A percentile compares a stretch with the other conserved stretches of the same genome.
These are phyloP conservation scores for Cephus runcator DNA, from an alignment of 2,888 invertebrate genomes.

Conservation along the genomic window DNA sequence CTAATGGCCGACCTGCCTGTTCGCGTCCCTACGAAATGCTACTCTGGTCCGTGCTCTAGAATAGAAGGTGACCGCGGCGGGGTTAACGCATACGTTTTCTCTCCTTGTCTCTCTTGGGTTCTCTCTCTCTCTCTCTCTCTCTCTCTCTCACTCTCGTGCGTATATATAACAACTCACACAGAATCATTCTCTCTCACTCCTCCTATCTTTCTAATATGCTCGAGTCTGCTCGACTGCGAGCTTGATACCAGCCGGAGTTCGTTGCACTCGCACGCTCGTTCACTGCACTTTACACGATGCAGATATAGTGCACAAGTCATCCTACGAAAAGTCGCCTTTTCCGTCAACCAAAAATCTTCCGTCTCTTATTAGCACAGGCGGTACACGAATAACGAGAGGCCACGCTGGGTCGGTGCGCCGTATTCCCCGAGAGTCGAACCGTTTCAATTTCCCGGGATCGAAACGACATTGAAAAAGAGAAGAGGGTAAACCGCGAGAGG, in stretches of 20 bases:
- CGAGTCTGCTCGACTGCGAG: conserved; percentile 18
- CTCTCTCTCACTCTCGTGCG: neutral
- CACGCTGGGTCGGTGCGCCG: neutral
- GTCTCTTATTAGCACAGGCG: neutral
- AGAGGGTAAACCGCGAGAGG: neutral
- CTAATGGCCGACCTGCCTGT: neutral
- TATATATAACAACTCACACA: neutral
- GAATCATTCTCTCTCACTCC: neutral
- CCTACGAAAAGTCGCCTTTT: neutral
- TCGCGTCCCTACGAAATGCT: conserved; percentile 8
- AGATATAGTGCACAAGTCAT: conserved; percentile 40
- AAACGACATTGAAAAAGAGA: neutral
- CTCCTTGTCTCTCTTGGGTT: neutral
- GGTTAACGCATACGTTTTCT: conserved; percentile 33
- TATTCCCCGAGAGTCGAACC: conserved; percentile 1
- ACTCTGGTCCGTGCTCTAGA: conserved; percentile 40
- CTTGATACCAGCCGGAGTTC: conserved; percentile 47
- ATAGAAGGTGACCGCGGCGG: conserved; percentile 50
- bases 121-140: no score
- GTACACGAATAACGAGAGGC: neutral
- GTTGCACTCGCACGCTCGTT: conserved; percentile 55
- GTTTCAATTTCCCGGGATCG: neutral
- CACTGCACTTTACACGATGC: conserved; percentile 50
- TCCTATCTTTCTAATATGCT: neutral
- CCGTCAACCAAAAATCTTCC: neutral